Evolutionary conservation across 2,797 vertebrate genomes (phyloP), one percentile per base, ranked within the genome.

Genomic region (Cyprinella venusta): DNA sequence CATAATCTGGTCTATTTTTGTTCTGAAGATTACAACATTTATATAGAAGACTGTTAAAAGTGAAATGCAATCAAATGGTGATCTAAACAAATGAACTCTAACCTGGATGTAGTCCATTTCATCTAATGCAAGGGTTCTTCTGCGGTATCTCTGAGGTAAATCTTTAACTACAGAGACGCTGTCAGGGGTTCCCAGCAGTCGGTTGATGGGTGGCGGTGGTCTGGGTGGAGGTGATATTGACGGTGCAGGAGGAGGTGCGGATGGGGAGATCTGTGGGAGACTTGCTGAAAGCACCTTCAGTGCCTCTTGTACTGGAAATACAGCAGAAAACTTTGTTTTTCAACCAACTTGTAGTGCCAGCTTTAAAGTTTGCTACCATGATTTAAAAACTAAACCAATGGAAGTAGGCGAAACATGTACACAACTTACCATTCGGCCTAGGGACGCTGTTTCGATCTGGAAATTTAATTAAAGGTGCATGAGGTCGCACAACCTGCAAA

Each of bases 21-120:
- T 24, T 21, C 19, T 67, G 12, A 79, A 59, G 8, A 56, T 79
- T 1, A 36, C 33, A 63, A 50, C 16, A 61, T 33, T 24, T 59
- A 59, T 6, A 21, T 54, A 21, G 16, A 72, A 52, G 19, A 54
- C 15, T 12, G 50, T 48, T 59, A 52, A 30, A 56, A 56, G 19
- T 18, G 1, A 56, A 45, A 54, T 63, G 18, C 19, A 65, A 38
- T 69, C 9, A 30, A 36, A n/a, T 16, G 30, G 45, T 6, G 61
- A 36, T 33, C 1, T n/a, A 30, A 68, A 68, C 12, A 64, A 48
- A 19, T 19, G 3, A 80, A 38, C 59, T 21, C 90, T 90, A 79
- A 95, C 94, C 94, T 95, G 93, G 87, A 95, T 95, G 79, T 89
- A 95, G 6, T 94, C 93, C 90, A 95, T 95, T 86, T 95, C 95